phyloP scores from a whole-genome alignment of 2,888 invertebrate genomes.

The Heteromyza rotundicornis region DNA sequence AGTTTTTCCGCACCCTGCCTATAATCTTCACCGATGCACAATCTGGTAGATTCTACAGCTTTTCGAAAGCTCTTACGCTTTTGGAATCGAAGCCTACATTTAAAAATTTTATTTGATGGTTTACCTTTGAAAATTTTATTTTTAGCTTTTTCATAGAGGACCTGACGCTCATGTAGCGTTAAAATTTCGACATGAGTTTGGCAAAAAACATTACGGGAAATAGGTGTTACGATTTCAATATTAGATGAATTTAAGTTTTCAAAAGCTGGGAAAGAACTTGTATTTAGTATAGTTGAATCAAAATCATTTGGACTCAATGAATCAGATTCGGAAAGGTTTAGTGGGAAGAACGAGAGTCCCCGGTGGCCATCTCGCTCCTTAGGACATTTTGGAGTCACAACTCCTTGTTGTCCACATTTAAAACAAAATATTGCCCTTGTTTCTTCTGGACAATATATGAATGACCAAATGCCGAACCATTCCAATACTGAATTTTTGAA shows the following conservation, averaged over 20 bases:
- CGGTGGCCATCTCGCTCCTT: constrained; percentile 12
- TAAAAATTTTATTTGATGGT: not conserved
- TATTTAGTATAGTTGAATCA: no score
- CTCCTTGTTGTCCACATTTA: constrained; percentile 10
- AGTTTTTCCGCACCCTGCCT: no score
- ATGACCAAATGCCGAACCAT: not conserved
- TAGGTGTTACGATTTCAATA: no score
- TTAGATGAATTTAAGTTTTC: no score
- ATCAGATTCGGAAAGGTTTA: no score
- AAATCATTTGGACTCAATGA: no score
- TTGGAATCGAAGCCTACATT: not conserved
- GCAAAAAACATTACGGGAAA: no score
- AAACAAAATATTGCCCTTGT: not conserved
- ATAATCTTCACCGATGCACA: no score
- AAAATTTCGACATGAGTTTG: not conserved
- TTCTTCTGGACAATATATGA: constrained; percentile 9
- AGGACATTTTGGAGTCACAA: constrained; percentile 5
- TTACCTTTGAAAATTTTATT: no score
- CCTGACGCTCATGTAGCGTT: not conserved
- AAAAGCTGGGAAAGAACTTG: no score
- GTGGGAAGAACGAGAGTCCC: constrained; percentile 4
- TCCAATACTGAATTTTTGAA: constrained; percentile 12
- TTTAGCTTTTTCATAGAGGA: no score
- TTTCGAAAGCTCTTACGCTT: not conserved
- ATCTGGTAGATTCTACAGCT: no score